Base-by-base conservation (phyloP, 2,797 vertebrate species). In the Tangara arthus region DNA sequence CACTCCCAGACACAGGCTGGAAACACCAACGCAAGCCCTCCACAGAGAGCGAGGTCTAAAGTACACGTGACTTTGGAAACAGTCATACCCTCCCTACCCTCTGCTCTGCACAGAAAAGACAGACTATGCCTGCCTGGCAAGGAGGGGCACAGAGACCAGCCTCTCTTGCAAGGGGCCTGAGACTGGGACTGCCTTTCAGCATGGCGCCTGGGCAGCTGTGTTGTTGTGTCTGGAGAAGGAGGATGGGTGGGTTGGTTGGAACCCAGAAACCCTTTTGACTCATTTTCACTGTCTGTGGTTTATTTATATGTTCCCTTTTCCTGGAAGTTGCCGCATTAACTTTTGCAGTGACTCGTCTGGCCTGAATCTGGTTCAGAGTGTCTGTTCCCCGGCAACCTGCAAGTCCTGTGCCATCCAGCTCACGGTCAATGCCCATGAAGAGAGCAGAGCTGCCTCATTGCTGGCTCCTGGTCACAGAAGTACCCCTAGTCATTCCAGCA, bases 1-100 rank as follows among this genome's bases (percentile, higher is more conserved):
- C 98, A 3, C 98, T 99, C 94, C 98, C 98, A 10, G 99, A 99
- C 98, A 99, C 99, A 16, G 99, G 99, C 97, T 99, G 99, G 99
- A 98, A 98, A 93, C 98, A 98, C 23, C 97, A 98, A 56, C 98
- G 98, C 98, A 99, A 99, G 92, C 98, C 98, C 93, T 99, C 99
- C 95, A 99, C 98, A 0, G 99, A 99, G 98, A 99, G 99, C 50
- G 98, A 99, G 96, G 99, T 99, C 97, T 99, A 98, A 99, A 92
- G 93, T 46, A 85, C 68, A 35, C 0, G 1, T 4, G 92, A 61
- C 56, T 88, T 86, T 75, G 90, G 89, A 88, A 95, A 92, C 2
- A 55, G 90, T 95, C 17, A 3, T 24, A 37, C 77, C 75, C 44
- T 89, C 86, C 89, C 41, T 82, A 59, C 68, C 90, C 81, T 95